These are phyloP conservation scores for Bergia puertoricense DNA, from an alignment of 92 coral and sea anemone species.

Conservation along the genomic window DNA sequence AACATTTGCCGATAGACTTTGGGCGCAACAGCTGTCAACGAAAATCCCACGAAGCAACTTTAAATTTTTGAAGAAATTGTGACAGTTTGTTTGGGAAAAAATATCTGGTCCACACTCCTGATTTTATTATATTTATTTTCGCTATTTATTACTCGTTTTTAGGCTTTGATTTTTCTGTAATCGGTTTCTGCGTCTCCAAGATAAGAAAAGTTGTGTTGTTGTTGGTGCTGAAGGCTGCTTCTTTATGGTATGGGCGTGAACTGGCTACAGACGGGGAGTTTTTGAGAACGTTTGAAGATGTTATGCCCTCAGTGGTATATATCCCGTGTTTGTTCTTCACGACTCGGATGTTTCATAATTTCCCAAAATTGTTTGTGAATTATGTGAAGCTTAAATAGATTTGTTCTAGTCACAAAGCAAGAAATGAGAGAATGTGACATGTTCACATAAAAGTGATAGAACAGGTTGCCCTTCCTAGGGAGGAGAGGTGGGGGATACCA, in stretches of 20 bases:
- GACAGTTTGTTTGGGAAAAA: not conserved
- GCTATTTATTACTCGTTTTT: not conserved
- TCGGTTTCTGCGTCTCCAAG: not conserved
- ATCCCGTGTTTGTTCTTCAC: too few relatives aligned
- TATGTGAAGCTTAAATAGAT: too few relatives aligned
- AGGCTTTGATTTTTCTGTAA: not conserved
- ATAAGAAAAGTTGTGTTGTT: not conserved
- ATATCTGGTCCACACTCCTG: not conserved
- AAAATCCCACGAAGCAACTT: not conserved
- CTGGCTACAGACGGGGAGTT: not conserved
- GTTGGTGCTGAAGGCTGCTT: not conserved
- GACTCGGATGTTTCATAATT: too few relatives aligned
- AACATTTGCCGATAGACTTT: not conserved
- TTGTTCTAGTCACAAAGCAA: too few relatives aligned
- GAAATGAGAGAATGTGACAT: too few relatives aligned
- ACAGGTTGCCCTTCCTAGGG: too few relatives aligned
- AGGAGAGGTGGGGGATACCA: too few relatives aligned
- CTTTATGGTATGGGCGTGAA: conserved; percentile 10
- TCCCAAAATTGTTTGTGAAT: too few relatives aligned
- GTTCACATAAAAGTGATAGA: too few relatives aligned
- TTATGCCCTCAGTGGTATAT: too few relatives aligned
- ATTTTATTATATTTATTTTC: not conserved
- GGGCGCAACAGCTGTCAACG: conserved; percentile 22
- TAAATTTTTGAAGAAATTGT: not conserved
- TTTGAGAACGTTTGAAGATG: not conserved